Evolutionary conservation across 92 coral and sea anemone genomes (phyloP).

Genomic region (Galaxea fascicularis): DNA sequence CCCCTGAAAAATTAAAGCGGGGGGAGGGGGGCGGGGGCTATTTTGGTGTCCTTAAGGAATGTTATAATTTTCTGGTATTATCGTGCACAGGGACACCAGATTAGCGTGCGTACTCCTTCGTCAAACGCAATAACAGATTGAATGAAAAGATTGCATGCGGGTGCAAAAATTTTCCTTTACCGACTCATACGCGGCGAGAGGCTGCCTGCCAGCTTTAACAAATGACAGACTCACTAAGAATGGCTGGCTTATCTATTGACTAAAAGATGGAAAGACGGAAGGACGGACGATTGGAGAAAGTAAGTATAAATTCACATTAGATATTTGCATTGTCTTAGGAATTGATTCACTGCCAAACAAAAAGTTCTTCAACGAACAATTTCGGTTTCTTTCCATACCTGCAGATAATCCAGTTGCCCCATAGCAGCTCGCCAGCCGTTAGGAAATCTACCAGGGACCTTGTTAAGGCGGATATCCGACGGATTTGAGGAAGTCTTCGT

Average conservation of each 20-base stretch:
- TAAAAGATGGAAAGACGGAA: neutral
- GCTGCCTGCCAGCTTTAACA: neutral
- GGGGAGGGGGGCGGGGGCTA: too few relatives aligned
- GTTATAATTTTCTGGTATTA: too few relatives aligned
- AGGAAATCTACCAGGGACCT: conserved; percentile 39
- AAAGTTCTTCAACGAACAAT: neutral
- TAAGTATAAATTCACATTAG: neutral
- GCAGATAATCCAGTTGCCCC: conserved; percentile 65
- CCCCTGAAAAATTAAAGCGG: too few relatives aligned
- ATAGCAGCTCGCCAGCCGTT: conserved; percentile 81
- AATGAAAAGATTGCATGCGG: too few relatives aligned
- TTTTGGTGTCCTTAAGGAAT: too few relatives aligned
- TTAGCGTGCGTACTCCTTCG: too few relatives aligned
- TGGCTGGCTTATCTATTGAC: too few relatives aligned
- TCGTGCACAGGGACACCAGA: too few relatives aligned
- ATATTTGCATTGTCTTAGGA: neutral
- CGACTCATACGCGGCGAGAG: too few relatives aligned
- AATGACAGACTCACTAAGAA: neutral
- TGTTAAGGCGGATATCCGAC: conserved; percentile 80
- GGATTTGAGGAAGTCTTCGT: conserved; percentile 24
- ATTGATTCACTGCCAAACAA: neutral
- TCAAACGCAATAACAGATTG: too few relatives aligned
- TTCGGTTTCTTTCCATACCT: conserved; percentile 15
- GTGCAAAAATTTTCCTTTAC: too few relatives aligned
- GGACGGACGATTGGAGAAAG: neutral